Conservation (phyloP, 2,113 vertebrate species). For the Rhombomys opimus region DNA sequence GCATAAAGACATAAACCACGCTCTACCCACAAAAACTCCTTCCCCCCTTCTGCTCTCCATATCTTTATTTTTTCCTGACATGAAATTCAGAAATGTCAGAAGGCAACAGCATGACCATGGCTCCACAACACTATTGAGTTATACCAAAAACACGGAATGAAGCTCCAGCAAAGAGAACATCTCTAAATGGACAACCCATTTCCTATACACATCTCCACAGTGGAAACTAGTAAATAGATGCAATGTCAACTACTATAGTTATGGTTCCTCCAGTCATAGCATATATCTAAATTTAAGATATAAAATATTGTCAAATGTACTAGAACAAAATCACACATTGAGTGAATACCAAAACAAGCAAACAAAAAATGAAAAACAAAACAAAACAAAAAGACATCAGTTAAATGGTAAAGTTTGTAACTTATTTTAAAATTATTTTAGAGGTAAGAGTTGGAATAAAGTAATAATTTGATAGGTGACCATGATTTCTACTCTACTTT, state of each 20-base stretch:
- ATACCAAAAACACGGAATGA: background rate
- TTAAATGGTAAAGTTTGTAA: background rate
- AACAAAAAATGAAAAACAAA: no score
- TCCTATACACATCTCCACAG: background rate
- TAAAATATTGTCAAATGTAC: background rate
- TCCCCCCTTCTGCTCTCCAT: background rate
- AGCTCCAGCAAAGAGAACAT: background rate
- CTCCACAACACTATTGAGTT: background rate
- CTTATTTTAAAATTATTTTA: background rate
- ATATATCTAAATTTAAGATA: no score
- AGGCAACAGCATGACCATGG: background rate
- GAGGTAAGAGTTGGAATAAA: background rate
- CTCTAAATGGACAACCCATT: background rate
- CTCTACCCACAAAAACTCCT: background rate
- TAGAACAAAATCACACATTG: background rate
- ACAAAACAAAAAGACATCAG: background rate
- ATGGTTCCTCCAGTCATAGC: background rate
- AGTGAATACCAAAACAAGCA: background rate
- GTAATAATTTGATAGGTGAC: background rate
- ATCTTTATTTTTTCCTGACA: background rate
- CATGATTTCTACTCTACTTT: background rate
- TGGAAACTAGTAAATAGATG: background rate
- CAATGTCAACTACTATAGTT: background rate
- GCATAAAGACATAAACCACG: background rate
- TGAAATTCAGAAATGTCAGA: background rate